Conservation (phyloP, 2,113 vertebrate species). For the Stigmatopora nigra region DNA sequence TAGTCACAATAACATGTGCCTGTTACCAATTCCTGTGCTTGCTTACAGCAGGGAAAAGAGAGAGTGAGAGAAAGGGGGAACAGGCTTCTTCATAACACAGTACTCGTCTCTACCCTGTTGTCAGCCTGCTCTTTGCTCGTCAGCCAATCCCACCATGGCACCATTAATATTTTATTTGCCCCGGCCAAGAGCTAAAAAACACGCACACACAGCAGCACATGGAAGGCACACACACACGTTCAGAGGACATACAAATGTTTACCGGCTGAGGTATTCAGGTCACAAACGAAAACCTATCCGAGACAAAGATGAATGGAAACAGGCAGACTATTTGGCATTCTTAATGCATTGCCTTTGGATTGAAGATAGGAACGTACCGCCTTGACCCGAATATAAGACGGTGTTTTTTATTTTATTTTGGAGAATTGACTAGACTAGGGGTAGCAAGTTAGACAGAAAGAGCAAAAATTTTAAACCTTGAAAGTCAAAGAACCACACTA, state of each 20-base stretch:
- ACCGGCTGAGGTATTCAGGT: constrained; percentile 61
- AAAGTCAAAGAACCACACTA: no score
- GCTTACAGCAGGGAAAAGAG: constrained; percentile 44
- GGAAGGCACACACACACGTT: constrained; percentile 30
- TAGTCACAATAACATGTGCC: constrained; percentile 42
- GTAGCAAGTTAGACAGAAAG: no score
- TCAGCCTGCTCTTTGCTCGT: constrained; percentile 53
- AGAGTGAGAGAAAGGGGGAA: constrained; percentile 11
- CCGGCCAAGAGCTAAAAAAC: constrained; percentile 54
- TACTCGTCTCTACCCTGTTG: constrained; percentile 44
- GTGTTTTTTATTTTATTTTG: no score
- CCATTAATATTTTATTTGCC: constrained; percentile 66
- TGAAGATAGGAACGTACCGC: constrained; percentile 23
- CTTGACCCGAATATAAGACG: no score
- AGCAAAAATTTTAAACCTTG: no score
- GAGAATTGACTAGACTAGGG: no score
- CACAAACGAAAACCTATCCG: constrained; percentile 48
- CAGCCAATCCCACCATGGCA: constrained; percentile 62
- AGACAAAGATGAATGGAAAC: constrained; percentile 49
- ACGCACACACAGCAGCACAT: constrained; percentile 25
- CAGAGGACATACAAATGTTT: constrained; percentile 52
- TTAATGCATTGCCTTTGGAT: constrained; percentile 17
- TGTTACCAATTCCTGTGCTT: constrained; percentile 47
- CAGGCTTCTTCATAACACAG: constrained; percentile 37
- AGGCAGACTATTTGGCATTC: constrained; percentile 36